Conservation (phyloP, 53 echinoderm and acorn worm species). For the Astropecten irregularis region DNA sequence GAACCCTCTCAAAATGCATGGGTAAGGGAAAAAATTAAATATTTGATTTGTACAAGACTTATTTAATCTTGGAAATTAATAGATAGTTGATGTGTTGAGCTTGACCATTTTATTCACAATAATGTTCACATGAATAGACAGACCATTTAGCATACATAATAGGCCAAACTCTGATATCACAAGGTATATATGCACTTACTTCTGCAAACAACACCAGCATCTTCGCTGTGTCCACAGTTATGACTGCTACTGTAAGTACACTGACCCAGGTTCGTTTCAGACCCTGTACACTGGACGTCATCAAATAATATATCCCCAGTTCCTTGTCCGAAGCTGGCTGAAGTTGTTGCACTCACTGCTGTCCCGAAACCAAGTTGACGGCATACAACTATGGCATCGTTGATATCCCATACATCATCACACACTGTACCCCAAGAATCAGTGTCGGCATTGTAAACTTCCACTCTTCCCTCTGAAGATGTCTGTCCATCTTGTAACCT, state of each 20-base stretch:
- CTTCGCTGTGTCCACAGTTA: conserved; percentile 56
- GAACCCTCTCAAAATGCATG: too few relatives aligned
- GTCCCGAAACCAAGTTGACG: not conserved
- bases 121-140: too few relatives aligned
- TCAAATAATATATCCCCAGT: not conserved
- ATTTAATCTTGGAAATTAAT: too few relatives aligned
- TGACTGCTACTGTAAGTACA: too few relatives aligned
- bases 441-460: not conserved
- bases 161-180: too few relatives aligned
- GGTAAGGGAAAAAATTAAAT: too few relatives aligned
- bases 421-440: conserved; percentile 3
- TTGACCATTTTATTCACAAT: too few relatives aligned
- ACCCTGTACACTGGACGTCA: not conserved
- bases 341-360: not conserved
- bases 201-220: conserved; percentile 60
- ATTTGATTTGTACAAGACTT: too few relatives aligned
- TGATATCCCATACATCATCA: not conserved
- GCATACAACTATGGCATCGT: not conserved
- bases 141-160: too few relatives aligned
- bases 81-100: too few relatives aligned
- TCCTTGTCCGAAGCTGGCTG: not conserved
- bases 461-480: not conserved
- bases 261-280: not conserved
- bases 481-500: too few relatives aligned
- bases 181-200: not conserved